Base-by-base conservation (phyloP, 2,888 invertebrate species). In the Noctua pronuba region DNA sequence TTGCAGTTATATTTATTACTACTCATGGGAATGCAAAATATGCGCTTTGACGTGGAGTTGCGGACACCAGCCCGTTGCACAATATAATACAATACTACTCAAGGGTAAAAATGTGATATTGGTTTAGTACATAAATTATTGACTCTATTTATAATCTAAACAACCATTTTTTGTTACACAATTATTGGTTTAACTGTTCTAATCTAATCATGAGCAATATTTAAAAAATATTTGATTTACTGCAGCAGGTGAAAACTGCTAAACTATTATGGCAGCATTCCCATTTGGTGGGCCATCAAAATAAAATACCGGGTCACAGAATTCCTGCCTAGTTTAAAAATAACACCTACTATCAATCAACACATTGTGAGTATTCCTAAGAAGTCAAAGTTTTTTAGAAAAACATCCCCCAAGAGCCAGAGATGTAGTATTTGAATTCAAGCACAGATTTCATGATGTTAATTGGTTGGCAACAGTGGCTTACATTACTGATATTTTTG, bases 151-250 rank as follows among this genome's bases (percentile, higher is more conserved):
- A 13, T 41, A 16, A 44, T 79, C 44, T 18, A 46, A 67, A 1
- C 31, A 62, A 52, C 0, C 11, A 8, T 21, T 69, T 35, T 62
- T 52, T 28, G 8, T 35, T 11, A 52, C n/a, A 18, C 4, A 49
- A 58, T 60, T 21, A 44, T 77, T 62, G 1, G 6, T 28, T 35
- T 31, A 5, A 70, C 38, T 74, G 44, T 49, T 74, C 18, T 75
- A 41, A 49, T 75, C n/a, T 66, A 44, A 75, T 82, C 58, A 44
- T 7, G 0, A 13, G 58, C 3, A 55, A 65, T 58, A 28, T n/a
- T 44, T 7, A 55, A 4, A 64, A 41, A 35, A 24, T 18, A 60
- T 5, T 3, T n/a, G 1, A 52, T 41, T 62, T 31, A 31, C 13
- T 8, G 21, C 21, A 31, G 3, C 38, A 62, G 76, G 46, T 55